Base-by-base conservation (phyloP, 2,888 invertebrate species). In the Isotomurus palustris region DNA sequence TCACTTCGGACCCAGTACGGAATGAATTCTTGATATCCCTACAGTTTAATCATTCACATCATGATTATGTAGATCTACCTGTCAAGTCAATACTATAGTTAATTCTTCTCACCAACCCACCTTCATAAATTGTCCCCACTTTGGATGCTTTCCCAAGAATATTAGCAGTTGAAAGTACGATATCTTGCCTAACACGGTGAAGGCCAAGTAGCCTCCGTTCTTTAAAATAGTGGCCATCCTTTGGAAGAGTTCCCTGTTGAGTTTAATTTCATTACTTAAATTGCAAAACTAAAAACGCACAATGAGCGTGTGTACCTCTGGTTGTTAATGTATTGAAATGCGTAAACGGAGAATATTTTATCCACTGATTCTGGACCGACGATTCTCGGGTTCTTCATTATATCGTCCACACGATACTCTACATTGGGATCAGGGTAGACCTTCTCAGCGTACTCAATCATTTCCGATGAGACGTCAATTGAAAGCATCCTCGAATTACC, bases 261-360 rank as follows among this genome's bases (percentile, higher is more conserved):
- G 28, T 27, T 5, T 12, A n/a, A n/a, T n/a, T n/a, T n/a, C n/a
- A n/a, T n/a, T n/a, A n/a, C n/a, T n/a, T n/a, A n/a, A n/a, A n/a
- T n/a, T n/a, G n/a, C n/a, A n/a, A n/a, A n/a, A n/a, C n/a, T n/a
- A n/a, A n/a, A n/a, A n/a, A n/a, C n/a, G n/a, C n/a, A n/a, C n/a
- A n/a, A n/a, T n/a, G n/a, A 12, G 8, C 5, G 43, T 41, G 17
- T 43, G 45, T 58, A 62, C 58, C 48, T 53, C 27, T 60, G 54
- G 27, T 66, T 53, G 21, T 35, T 38, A 14, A 63, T 53, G 36
- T 59, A 63, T 38, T 66, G 66, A 21, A 67, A 49, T 4, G 64
- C 67, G 45, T 64, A 62, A 27, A 64, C 48, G 24, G 64, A 17
- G 52, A 64, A 67, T 12, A 67, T 57, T n/a, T 56, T 53, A 32